A percentile compares a stretch with the other conserved stretches of the same genome.
These are phyloP conservation scores for Litocranius walleri DNA, from an alignment of 2,113 vertebrate genomes.

Conservation along the genomic window DNA sequence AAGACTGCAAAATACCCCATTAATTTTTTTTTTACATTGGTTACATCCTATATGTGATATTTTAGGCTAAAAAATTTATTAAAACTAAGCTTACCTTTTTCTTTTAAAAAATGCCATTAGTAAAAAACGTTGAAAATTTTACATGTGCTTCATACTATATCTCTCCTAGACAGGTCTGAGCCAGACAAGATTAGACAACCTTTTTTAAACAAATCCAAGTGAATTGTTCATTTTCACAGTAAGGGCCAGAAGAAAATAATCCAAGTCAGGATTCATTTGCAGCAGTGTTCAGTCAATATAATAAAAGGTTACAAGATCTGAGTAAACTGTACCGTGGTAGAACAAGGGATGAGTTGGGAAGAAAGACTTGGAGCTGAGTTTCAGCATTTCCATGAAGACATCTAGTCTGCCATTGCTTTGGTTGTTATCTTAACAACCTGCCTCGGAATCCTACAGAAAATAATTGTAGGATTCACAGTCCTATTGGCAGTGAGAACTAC, in stretches of 20 bases:
- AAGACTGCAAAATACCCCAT: background rate
- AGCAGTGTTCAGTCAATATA: background rate
- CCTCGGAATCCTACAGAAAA: slow-evolving; percentile 47
- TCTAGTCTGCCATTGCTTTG: slow-evolving; percentile 47
- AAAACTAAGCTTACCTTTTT: background rate
- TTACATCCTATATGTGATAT: background rate
- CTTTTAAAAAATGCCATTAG: background rate
- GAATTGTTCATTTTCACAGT: background rate
- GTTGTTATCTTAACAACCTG: slow-evolving; percentile 69
- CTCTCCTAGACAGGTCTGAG: background rate
- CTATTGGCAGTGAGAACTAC: slow-evolving; percentile 75
- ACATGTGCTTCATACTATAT: background rate
- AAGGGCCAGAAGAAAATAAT: background rate
- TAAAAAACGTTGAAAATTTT: background rate
- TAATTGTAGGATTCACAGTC: slow-evolving; percentile 69
- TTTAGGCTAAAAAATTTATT: background rate
- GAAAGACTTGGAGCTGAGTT: slow-evolving; percentile 1
- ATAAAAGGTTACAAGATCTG: background rate
- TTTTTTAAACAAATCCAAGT: background rate
- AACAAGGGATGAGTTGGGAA: background rate
- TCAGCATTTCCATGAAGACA: slow-evolving; percentile 66
- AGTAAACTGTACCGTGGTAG: background rate
- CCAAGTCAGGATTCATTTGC: background rate
- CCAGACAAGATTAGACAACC: background rate
- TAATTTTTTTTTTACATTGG: background rate